These are phyloP conservation scores for Penelope pileata DNA, from an alignment of 2,113 vertebrate genomes.

Conservation along the genomic window DNA sequence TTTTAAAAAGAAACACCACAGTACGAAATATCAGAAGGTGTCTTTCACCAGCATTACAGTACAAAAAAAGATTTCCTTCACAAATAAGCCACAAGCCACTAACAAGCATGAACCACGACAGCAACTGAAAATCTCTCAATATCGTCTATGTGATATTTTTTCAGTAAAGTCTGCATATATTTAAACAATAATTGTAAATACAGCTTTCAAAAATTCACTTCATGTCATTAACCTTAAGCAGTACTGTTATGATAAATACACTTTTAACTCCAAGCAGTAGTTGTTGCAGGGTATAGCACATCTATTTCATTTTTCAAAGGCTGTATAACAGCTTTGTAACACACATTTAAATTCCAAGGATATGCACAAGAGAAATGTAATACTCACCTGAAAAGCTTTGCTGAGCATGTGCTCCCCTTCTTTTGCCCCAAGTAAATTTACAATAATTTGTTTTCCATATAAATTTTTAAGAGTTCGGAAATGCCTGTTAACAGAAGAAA, in stretches of 20 bases:
- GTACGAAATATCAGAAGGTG: neutral
- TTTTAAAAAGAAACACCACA: neutral
- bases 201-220: neutral
- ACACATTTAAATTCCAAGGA: neutral
- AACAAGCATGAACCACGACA: neutral
- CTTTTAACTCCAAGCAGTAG: neutral
- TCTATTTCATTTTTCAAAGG: neutral
- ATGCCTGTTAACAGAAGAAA: constrained; percentile 82
- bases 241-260: neutral
- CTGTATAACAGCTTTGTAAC: neutral
- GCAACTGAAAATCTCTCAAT: neutral
- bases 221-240: neutral
- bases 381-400: constrained; percentile 94
- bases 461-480: constrained; percentile 90
- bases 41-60: neutral
- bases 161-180: neutral
- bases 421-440: constrained; percentile 95
- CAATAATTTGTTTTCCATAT: constrained; percentile 95
- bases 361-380: neutral
- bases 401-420: constrained; percentile 99
- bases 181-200: neutral
- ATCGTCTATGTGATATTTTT: neutral
- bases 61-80: neutral
- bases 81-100: neutral
- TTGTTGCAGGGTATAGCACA: neutral